Conservation (phyloP, 2,888 invertebrate species). For the Patella ulyssiponensis region DNA sequence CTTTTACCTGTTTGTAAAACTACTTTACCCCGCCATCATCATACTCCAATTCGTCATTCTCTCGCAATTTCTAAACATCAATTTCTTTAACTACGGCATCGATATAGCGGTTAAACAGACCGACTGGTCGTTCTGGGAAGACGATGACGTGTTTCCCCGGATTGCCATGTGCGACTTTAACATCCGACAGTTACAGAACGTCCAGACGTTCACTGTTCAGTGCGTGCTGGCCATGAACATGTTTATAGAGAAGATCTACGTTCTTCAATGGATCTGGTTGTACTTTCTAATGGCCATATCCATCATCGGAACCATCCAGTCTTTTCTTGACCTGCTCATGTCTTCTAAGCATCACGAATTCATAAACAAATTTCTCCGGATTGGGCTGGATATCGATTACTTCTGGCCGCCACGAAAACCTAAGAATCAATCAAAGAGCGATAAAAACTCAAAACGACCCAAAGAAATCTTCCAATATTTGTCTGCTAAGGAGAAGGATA, state of each 20-base stretch:
- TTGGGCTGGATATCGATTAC: not conserved
- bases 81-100: not conserved
- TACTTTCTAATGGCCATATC: not conserved
- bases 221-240: not conserved
- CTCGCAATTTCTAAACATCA: not conserved
- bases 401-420: not conserved
- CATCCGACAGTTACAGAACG: not conserved
- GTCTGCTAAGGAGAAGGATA: not conserved
- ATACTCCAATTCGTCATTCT: not conserved
- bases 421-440: not conserved
- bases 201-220: not conserved
- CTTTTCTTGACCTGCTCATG: not conserved
- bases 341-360: not conserved
- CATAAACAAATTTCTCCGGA: not conserved
- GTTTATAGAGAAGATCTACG: not conserved
- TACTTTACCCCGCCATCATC: not conserved
- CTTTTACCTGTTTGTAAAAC: not conserved
- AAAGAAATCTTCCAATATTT: not conserved
- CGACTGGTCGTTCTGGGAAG: not conserved
- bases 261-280: not conserved
- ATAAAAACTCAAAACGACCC: not conserved
- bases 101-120: not conserved
- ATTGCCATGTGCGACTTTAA: not conserved
- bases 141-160: not conserved
- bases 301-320: not conserved